phyloP scores from a whole-genome alignment of 2,797 vertebrate species.

The Pseudocheirus occidentalis region DNA sequence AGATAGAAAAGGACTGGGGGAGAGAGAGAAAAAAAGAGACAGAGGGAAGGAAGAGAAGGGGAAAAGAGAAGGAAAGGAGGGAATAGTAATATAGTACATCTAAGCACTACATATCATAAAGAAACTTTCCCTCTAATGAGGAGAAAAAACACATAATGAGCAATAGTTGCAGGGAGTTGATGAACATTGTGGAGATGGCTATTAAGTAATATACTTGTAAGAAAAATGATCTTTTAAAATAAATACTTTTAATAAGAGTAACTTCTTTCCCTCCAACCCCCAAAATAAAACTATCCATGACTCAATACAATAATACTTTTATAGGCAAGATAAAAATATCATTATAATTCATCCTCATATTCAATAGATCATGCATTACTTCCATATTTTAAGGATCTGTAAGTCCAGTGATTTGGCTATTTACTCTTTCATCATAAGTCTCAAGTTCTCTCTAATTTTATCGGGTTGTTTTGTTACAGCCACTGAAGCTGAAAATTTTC shows the following conservation, averaged over 20 bases:
- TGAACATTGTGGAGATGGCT: neutral
- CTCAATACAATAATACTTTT: neutral
- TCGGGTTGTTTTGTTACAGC: neutral
- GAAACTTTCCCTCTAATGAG: neutral
- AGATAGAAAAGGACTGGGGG: neutral
- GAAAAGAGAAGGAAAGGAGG: neutral
- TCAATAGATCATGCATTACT: neutral
- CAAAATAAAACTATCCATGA: neutral
- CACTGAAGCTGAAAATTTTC: neutral
- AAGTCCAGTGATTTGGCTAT: neutral
- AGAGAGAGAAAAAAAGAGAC: neutral
- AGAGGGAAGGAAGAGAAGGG: neutral
- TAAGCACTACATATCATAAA: neutral
- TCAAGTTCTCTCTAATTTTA: neutral
- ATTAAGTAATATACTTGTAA: neutral
- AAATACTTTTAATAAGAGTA: neutral
- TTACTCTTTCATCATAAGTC: neutral
- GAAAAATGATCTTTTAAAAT: too few relatives aligned
- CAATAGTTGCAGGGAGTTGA: neutral
- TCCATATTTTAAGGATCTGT: neutral
- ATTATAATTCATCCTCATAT: neutral
- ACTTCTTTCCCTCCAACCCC: neutral
- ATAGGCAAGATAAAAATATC: neutral
- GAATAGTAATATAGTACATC: neutral
- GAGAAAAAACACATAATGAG: neutral